Evolutionary conservation across 1,140 invertebrate species (phyloP).

Genomic region (Hypsibius dujardini): DNA sequence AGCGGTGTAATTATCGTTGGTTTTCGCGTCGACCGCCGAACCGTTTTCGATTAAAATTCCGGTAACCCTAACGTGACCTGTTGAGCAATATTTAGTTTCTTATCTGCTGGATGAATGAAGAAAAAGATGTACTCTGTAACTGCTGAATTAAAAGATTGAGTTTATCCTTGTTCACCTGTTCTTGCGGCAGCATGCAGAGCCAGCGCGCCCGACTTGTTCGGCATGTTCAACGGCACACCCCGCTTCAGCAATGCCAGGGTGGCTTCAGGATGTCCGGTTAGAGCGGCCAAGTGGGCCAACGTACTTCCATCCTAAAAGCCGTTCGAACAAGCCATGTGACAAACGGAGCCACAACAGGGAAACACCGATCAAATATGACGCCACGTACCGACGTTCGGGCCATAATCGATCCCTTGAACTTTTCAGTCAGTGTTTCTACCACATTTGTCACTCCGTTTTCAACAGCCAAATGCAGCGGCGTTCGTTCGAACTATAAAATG

Average conservation of each 20-base stretch:
- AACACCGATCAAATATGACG: neutral
- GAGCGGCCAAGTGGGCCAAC: constrained; percentile 87
- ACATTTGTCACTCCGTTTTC: constrained; percentile 85
- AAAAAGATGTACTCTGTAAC: no score
- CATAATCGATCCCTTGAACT: constrained; percentile 86
- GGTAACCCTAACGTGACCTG: constrained; percentile 86
- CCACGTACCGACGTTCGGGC: constrained; percentile 54
- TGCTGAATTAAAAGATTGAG: neutral
- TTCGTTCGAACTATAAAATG: constrained; percentile 48
- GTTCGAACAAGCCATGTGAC: neutral
- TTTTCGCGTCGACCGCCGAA: constrained; percentile 80
- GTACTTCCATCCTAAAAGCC: constrained; percentile 74
- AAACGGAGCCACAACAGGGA: no score
- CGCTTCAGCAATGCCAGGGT: constrained; percentile 96
- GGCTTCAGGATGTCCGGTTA: constrained; percentile 89
- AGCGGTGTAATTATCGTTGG: constrained; percentile 48
- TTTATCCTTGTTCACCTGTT: neutral
- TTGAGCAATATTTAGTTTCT: no score
- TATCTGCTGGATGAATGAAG: no score
- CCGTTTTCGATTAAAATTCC: constrained; percentile 85
- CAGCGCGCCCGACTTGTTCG: constrained; percentile 51
- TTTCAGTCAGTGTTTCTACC: constrained; percentile 88
- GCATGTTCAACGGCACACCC: constrained; percentile 97
- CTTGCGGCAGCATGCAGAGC: constrained; percentile 1
- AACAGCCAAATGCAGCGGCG: constrained; percentile 87